Evolutionary conservation across 2,113 vertebrate genomes (phyloP).

Genomic region (Tricholaema leucomelas): DNA sequence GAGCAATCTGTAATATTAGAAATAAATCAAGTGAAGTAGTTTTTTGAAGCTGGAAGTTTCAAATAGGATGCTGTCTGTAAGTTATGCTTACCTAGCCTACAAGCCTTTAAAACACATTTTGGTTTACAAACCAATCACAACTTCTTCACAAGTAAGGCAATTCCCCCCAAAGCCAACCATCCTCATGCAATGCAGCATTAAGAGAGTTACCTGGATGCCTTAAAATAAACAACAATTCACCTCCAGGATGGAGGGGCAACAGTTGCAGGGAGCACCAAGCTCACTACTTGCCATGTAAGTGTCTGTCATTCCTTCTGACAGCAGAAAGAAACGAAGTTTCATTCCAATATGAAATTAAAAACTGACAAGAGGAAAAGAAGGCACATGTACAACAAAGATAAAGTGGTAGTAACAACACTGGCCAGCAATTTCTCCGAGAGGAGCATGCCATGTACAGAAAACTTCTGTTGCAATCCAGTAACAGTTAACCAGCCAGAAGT

Average conservation of each 20-base stretch:
- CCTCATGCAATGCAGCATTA: background rate
- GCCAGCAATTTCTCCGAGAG: background rate
- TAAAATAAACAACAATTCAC: background rate
- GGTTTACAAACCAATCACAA: background rate
- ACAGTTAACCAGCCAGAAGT: background rate
- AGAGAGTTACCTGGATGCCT: background rate
- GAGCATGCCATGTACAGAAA: background rate
- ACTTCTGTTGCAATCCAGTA: conserved; percentile 12
- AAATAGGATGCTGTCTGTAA: background rate
- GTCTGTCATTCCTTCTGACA: background rate
- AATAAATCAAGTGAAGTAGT: background rate
- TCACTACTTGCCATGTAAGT: background rate
- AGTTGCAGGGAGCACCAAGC: background rate
- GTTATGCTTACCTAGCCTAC: background rate
- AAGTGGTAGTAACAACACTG: background rate
- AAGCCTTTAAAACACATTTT: background rate
- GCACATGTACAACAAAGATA: background rate
- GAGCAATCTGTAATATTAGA: background rate
- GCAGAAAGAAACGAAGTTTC: background rate
- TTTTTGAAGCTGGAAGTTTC: background rate
- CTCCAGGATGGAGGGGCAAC: background rate
- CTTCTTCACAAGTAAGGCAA: background rate
- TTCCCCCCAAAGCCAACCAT: background rate
- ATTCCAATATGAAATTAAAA: background rate
- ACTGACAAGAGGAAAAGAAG: background rate